Conservation (phyloP, 2,113 vertebrate species). For the Lipophrys pholis region DNA sequence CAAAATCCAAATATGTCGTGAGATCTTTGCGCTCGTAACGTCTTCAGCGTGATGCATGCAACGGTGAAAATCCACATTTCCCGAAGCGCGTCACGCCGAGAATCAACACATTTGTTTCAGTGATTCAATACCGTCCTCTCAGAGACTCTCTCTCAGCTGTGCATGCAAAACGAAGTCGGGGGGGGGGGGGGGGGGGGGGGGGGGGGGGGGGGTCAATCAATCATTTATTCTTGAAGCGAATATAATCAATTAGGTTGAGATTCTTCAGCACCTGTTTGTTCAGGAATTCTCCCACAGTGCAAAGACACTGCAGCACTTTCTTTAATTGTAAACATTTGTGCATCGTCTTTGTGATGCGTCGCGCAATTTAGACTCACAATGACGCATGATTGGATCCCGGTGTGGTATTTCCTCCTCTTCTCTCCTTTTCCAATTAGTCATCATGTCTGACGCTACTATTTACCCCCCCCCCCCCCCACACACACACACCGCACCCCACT, state of each 20-base stretch:
- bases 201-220: neutral
- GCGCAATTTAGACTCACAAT: neutral
- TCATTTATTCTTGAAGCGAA: neutral
- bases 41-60: neutral
- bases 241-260: neutral
- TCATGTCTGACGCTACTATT: slow-evolving; percentile 1
- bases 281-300: neutral
- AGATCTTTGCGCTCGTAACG: neutral
- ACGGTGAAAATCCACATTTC: neutral
- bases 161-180: too few relatives aligned
- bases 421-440: slow-evolving; percentile 30
- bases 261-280: neutral
- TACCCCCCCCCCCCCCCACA: neutral
- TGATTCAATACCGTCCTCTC: neutral
- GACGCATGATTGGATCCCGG: neutral
- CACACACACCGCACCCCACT: too few relatives aligned
- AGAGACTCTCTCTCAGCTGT: slow-evolving; percentile 11
- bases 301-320: neutral
- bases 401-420: slow-evolving; percentile 17
- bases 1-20: neutral
- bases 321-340: neutral
- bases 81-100: slow-evolving; percentile 1
- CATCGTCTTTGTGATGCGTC: slow-evolving; percentile 1
- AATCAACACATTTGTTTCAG: neutral
- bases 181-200: too few relatives aligned